Evolutionary conservation across 2,113 vertebrate genomes (phyloP), one percentile per base, ranked within the genome.

Genomic region (Channa argus): DNA sequence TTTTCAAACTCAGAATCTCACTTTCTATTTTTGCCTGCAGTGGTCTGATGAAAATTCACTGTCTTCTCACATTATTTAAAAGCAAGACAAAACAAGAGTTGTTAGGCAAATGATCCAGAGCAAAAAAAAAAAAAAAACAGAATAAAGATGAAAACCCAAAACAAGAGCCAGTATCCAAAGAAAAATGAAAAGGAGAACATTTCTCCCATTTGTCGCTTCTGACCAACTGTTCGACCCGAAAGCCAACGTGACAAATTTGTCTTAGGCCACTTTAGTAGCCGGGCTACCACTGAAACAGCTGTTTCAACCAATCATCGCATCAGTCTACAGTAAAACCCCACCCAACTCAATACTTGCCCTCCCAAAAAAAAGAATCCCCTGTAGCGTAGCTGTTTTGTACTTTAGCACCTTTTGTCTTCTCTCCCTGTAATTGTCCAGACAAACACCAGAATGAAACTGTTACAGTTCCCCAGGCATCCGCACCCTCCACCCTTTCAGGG

Each of bases 101-200:
- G 95, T 97, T 96, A 96, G 95, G 95, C 93, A 95, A 95, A 89
- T 80, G 91, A 94, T 82, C 86, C 80, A 88, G 80, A 87, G 75
- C 74, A 71, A 81, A 87, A 66, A 78, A 67, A 44, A 68, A 54
- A 55, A 56, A 55, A 37, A 83, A 77, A 66, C 91, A 91, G 87
- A 41, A 86, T 80, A 82, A 88, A 93, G 86, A 83, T 82, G 89
- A 90, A 83, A 71, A 94, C 85, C 91, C 75, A 5, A 91, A 87
- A 79, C 77, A 92, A 92, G 90, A 91, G 91, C 93, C 92, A 90
- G 93, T 93, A 37, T 88, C 90, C 8, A 71, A 78, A 73, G 77
- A 75, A 61, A 79, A 56, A 37, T 41, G 13, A 82, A 91, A 36
- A 77, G 81, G 80, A 88, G 90, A 83, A 33, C 72, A 33, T 5